Evolutionary conservation across 2,888 invertebrate species (phyloP).

Genomic region (Linyphia triangularis): DNA sequence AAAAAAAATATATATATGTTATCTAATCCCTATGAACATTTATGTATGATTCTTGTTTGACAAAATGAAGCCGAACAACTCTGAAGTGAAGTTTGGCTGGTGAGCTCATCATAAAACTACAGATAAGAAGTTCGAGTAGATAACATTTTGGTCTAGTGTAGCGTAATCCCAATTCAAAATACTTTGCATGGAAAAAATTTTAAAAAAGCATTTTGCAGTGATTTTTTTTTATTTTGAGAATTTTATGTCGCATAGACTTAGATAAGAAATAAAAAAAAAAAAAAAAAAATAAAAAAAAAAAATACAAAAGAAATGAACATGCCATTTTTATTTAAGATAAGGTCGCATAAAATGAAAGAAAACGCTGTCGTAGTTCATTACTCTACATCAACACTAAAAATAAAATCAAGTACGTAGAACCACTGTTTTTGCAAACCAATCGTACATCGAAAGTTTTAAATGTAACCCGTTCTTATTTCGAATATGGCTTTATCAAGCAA

Average conservation of each 20-base stretch:
- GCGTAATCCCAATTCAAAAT: not conserved
- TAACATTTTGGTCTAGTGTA: not conserved
- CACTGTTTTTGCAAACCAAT: too few species aligned
- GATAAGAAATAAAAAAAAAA: not conserved
- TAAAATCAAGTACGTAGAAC: too few species aligned
- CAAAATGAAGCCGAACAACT: too few species aligned
- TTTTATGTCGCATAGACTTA: too few species aligned
- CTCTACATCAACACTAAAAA: not conserved
- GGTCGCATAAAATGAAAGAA: not conserved
- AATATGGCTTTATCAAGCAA: too few species aligned
- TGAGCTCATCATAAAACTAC: conserved; percentile 3
- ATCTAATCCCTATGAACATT: too few species aligned
- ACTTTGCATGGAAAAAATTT: not conserved
- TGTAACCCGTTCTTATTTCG: too few species aligned
- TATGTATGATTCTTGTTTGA: too few species aligned
- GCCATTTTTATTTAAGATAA: not conserved
- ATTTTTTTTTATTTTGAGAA: too few species aligned
- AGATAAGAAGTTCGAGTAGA: not conserved
- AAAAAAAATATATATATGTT: too few species aligned
- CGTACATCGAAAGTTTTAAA: too few species aligned
- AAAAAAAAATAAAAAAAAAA: not conserved
- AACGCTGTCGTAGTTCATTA: not conserved
- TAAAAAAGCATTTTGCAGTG: not conserved
- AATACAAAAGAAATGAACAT: not conserved
- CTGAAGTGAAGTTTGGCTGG: not conserved